These are phyloP conservation scores for Abrostola triplasia DNA, from an alignment of 2,888 invertebrate species.

Conservation along the genomic window DNA sequence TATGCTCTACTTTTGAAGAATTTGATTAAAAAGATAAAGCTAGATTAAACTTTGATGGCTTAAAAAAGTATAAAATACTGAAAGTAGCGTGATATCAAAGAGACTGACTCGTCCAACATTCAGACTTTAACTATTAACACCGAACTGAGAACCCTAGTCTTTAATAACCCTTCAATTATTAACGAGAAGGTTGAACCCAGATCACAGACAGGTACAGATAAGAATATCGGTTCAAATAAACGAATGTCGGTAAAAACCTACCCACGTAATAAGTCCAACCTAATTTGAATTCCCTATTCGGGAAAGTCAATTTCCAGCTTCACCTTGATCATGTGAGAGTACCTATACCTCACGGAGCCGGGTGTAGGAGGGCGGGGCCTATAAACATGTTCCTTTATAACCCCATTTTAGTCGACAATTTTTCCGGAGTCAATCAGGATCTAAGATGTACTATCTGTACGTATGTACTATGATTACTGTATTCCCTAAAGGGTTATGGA, in stretches of 20 bases:
- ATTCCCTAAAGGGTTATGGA: no score
- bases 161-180: neutral
- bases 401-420: constrained; percentile 43
- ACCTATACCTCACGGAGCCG: constrained; percentile 7
- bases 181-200: neutral
- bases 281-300: constrained; percentile 34
- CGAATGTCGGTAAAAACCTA: neutral
- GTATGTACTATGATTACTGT: no score
- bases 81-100: no score
- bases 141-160: no score
- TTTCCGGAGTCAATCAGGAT: constrained; percentile 45
- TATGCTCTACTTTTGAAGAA: neutral
- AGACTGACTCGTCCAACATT: no score
- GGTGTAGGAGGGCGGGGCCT: constrained; percentile 25
- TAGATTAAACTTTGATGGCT: no score
- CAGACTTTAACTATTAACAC: no score
- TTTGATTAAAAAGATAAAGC: neutral
- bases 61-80: no score
- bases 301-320: constrained; percentile 48
- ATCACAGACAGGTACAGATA: neutral
- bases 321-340: constrained; percentile 27
- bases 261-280: constrained; percentile 6
- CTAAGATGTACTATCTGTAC: no score
- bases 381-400: constrained; percentile 54
- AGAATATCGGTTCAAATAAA: constrained; percentile 1